Percentiles rank a stretch among this genome's conserved stretches.
phyloP scores from a whole-genome alignment of 2,888 invertebrate species.

The Eumerus sabulonum region DNA sequence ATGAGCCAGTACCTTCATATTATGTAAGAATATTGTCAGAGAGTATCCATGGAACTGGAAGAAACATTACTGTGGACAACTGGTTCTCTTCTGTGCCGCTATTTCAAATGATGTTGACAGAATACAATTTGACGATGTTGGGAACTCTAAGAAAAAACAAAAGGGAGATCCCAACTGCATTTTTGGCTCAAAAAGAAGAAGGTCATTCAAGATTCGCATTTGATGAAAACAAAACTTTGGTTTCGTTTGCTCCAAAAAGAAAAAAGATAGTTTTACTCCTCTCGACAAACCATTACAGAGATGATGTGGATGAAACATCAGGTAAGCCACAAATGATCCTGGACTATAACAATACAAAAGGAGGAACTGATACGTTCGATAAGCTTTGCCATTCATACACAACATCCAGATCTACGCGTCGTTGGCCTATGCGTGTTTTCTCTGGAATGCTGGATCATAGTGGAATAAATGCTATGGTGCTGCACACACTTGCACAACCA shows the following conservation, averaged over 20 bases:
- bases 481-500: no score
- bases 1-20: constrained; percentile 30
- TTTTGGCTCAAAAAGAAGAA: constrained; percentile 14
- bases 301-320: constrained; percentile 23
- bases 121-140: constrained; percentile 34
- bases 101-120: constrained; percentile 28
- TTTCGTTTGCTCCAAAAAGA: no score
- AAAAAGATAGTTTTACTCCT: no score
- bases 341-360: no score
- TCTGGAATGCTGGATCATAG: no score
- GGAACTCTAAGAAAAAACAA: constrained; percentile 42
- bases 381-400: no score
- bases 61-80: constrained; percentile 38
- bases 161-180: constrained; percentile 31
- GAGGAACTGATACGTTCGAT: no score
- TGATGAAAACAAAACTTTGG: constrained; percentile 26
- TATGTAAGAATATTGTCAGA: constrained; percentile 33
- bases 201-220: constrained; percentile 27
- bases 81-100: constrained; percentile 40
- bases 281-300: no score
- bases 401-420: no score
- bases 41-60: constrained; percentile 37
- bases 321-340: no score
- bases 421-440: no score
- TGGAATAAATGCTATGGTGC: no score